These are phyloP conservation scores for Chauna torquata DNA, from an alignment of 2,113 vertebrate species.

Conservation along the genomic window DNA sequence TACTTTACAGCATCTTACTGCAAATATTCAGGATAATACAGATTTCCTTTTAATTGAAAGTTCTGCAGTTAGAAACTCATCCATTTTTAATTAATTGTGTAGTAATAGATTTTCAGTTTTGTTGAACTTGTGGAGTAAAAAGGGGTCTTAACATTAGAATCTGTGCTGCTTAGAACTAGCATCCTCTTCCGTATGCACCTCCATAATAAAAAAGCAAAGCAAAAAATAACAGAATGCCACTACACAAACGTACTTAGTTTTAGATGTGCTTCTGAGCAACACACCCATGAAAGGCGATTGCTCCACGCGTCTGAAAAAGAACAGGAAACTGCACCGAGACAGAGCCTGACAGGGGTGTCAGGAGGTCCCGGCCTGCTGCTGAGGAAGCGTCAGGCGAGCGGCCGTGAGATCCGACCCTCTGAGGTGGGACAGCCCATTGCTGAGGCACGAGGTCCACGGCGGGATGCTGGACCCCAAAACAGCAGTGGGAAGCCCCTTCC, in stretches of 20 bases:
- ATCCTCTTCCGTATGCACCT: neutral
- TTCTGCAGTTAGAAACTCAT: neutral
- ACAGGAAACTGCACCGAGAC: too few species aligned
- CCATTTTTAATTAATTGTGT: neutral
- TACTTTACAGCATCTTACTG: neutral
- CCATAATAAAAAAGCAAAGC: neutral
- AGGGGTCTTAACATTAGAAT: neutral
- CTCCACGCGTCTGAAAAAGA: neutral
- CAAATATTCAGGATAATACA: neutral
- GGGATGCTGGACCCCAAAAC: too few species aligned
- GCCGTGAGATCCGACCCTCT: neutral
- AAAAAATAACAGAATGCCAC: fast-evolving
- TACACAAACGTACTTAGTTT: fast-evolving
- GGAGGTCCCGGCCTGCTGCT: fast-evolving
- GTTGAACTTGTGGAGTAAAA: neutral
- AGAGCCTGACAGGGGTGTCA: too few species aligned
- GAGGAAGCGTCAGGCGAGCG: neutral
- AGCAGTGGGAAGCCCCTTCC: neutral
- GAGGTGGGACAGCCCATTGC: too few species aligned
- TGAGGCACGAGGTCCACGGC: fast-evolving
- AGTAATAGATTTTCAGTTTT: neutral
- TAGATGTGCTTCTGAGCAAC: neutral
- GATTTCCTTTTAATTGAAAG: neutral
- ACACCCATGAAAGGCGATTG: too few species aligned
- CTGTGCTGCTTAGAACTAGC: neutral